Conservation (phyloP, 2,113 vertebrate species). For the Myiopsitta monachus region DNA sequence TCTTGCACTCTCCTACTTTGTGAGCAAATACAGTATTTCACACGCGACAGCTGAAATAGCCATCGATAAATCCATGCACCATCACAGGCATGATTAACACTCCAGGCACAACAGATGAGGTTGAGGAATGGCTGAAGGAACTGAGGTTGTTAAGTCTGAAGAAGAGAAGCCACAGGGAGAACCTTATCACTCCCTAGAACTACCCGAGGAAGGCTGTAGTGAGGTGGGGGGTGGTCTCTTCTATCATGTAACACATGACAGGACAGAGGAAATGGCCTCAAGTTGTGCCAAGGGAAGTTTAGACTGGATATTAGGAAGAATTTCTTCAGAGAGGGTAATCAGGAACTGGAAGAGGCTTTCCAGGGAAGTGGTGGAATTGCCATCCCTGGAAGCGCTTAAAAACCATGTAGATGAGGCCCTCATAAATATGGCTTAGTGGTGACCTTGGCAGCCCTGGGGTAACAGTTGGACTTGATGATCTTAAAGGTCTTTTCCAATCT, state of each 20-base stretch:
- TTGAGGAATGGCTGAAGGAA: neutral
- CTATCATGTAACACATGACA: neutral
- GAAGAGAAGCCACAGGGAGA: neutral
- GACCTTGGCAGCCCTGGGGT: neutral
- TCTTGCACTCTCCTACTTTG: neutral
- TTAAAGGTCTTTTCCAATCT: neutral
- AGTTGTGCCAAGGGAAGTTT: neutral
- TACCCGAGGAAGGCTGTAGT: neutral
- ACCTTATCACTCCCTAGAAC: neutral
- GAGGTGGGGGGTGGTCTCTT: neutral
- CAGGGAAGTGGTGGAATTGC: neutral
- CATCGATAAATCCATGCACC: neutral
- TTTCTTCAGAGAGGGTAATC: neutral
- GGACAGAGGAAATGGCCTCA: neutral
- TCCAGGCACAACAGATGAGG: neutral
- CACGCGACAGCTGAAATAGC: fast-evolving
- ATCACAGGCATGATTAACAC: neutral
- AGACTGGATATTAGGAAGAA: neutral
- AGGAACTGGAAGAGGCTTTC: neutral
- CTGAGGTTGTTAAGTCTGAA: neutral
- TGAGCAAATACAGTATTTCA: neutral
- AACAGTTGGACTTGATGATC: neutral
- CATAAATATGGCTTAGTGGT: neutral
- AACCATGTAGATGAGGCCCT: neutral
- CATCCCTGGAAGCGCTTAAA: neutral